Conservation (phyloP, 2,113 vertebrate genomes). For the Daboia siamensis region DNA sequence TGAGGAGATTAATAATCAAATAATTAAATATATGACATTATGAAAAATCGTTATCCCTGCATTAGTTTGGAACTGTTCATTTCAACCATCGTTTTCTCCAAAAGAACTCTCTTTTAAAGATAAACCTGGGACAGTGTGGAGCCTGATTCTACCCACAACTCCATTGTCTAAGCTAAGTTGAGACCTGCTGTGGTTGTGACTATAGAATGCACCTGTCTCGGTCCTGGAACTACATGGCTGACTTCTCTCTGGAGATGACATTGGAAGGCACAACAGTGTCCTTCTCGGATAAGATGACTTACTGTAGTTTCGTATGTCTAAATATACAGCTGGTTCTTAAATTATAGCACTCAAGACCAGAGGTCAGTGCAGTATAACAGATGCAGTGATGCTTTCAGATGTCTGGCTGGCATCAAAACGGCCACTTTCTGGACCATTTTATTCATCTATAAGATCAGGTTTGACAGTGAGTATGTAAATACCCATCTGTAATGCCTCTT, state of each 20-base stretch:
- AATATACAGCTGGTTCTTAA: conserved; percentile 61
- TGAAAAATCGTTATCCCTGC: neutral
- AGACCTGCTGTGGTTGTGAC: conserved; percentile 26
- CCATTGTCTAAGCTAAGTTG: conserved; percentile 16
- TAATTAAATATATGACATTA: neutral
- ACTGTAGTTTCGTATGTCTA: conserved; percentile 29
- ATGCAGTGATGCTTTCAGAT: conserved; percentile 52
- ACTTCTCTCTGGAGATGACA: conserved; percentile 15
- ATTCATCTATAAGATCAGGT: conserved; percentile 30
- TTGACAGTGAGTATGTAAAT: conserved; percentile 26
- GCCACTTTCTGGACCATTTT: conserved; percentile 15
- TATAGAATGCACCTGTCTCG: conserved; percentile 44
- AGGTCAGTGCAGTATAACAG: conserved; percentile 58
- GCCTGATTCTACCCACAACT: conserved; percentile 21
- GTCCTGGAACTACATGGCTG: conserved; percentile 21
- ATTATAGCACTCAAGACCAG: conserved; percentile 50
- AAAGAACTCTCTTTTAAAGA: conserved; percentile 4
- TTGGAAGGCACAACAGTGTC: conserved; percentile 39
- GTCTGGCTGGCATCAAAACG: conserved; percentile 35
- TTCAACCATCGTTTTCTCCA: neutral
- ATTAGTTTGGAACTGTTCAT: neutral
- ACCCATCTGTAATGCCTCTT: neutral
- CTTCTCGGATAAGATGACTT: neutral
- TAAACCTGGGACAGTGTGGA: neutral
- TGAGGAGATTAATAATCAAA: neutral